Percentiles rank a stretch among this genome's conserved stretches.
Conservation (phyloP, 2,113 vertebrate species). For the Corythoichthys intestinalis region DNA sequence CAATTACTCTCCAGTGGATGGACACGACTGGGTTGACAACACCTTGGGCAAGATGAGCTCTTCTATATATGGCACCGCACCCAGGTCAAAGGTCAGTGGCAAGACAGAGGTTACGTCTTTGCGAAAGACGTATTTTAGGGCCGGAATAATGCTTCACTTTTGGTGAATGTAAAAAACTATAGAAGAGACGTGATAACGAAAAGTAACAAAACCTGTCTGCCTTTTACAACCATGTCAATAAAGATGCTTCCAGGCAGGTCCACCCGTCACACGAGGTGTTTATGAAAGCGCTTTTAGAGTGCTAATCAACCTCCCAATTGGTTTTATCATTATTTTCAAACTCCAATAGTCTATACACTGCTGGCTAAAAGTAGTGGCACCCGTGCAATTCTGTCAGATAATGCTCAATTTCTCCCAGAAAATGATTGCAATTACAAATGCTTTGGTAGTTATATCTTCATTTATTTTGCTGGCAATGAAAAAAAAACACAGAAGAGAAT, state of each 20-base stretch:
- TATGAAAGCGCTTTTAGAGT: background rate
- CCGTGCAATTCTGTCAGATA: too few relatives aligned
- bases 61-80: slow-evolving; percentile 41
- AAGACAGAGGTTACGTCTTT: too few relatives aligned
- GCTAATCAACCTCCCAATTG: background rate
- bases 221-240: background rate
- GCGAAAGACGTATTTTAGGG: background rate
- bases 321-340: background rate
- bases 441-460: too few relatives aligned
- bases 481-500: too few relatives aligned
- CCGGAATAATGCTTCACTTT: background rate
- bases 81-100: slow-evolving; percentile 70
- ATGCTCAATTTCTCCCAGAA: too few relatives aligned
- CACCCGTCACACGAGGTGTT: background rate
- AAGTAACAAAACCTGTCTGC: background rate
- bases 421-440: too few relatives aligned
- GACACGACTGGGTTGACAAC: background rate
- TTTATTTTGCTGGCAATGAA: too few relatives aligned
- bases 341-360: background rate
- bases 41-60: slow-evolving; percentile 9
- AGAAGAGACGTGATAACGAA: background rate
- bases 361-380: too few relatives aligned
- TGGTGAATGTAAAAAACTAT: background rate
- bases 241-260: background rate
- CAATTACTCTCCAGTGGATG: background rate